These are phyloP conservation scores for Fabriciana adippe DNA, from an alignment of 2,888 invertebrate genomes.

Conservation along the genomic window DNA sequence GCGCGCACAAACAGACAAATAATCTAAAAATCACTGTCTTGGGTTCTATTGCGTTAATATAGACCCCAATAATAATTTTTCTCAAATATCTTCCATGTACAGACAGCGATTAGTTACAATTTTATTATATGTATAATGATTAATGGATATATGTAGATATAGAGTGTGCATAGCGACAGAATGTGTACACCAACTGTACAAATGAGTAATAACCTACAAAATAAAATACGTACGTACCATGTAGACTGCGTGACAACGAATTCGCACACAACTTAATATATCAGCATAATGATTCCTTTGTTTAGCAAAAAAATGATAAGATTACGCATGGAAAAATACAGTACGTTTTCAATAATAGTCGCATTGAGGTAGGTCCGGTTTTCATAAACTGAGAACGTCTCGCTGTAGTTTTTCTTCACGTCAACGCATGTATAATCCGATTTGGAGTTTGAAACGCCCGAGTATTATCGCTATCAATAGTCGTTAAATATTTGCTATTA, in stretches of 20 bases:
- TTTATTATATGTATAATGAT: too few species aligned
- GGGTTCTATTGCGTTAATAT: too few species aligned
- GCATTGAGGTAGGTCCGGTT: constrained; percentile 66
- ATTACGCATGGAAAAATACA: constrained; percentile 64
- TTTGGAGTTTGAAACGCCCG: not conserved
- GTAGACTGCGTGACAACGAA: constrained; percentile 30
- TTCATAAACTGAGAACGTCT: constrained; percentile 41
- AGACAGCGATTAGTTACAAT: too few species aligned
- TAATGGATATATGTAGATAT: not conserved
- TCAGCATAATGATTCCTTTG: constrained; percentile 9
- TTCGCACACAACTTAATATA: constrained; percentile 6
- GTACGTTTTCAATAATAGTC: constrained; percentile 43
- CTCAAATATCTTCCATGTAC: too few species aligned
- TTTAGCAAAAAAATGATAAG: constrained; percentile 39
- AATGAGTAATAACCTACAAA: not conserved
- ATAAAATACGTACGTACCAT: not conserved
- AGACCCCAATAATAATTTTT: too few species aligned
- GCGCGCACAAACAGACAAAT: too few species aligned
- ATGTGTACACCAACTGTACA: constrained; percentile 15
- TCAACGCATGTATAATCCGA: not conserved
- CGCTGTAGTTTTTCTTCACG: constrained; percentile 15
- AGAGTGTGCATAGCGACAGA: not conserved
- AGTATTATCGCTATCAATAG: not conserved
- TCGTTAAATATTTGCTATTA: not conserved
- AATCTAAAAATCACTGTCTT: too few species aligned